Percentiles rank a stretch among this genome's conserved stretches.
These are phyloP conservation scores for Notodonta dromedarius DNA, from an alignment of 2,888 invertebrate species.

Conservation along the genomic window DNA sequence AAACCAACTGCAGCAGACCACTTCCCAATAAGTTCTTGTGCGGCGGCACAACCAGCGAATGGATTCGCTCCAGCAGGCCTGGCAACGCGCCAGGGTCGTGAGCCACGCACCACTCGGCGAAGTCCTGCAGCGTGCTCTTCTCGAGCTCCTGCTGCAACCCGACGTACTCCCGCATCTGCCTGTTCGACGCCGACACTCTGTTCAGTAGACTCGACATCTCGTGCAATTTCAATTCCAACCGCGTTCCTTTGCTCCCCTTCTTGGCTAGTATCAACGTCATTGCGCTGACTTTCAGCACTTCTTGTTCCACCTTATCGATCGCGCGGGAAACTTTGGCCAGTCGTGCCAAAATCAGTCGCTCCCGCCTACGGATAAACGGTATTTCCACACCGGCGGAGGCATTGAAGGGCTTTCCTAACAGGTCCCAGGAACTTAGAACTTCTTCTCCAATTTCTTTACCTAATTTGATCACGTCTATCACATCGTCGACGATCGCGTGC, in stretches of 20 bases:
- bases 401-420: slow-evolving; percentile 84
- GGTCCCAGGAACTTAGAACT: slow-evolving; percentile 86
- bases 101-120: slow-evolving; percentile 88
- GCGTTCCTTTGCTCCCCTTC: slow-evolving; percentile 65
- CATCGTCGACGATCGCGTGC: slow-evolving; percentile 82
- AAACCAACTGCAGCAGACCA: slow-evolving; percentile 69
- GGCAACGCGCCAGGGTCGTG: slow-evolving; percentile 87
- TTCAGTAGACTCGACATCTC: slow-evolving; percentile 85
- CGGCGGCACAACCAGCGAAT: slow-evolving; percentile 84
- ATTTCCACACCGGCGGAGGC: slow-evolving; percentile 81
- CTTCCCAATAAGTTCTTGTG: slow-evolving; percentile 70
- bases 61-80: slow-evolving; percentile 86
- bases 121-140: slow-evolving; percentile 87
- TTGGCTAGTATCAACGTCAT: slow-evolving; percentile 66
- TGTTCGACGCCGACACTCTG: slow-evolving; percentile 84
- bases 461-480: slow-evolving; percentile 84
- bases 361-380: slow-evolving; percentile 85
- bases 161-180: slow-evolving; percentile 85
- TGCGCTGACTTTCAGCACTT: slow-evolving; percentile 58
- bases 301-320: slow-evolving; percentile 61
- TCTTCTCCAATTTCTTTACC: slow-evolving; percentile 85
- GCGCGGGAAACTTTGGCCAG: slow-evolving; percentile 59
- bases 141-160: slow-evolving; percentile 82
- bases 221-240: slow-evolving; percentile 85
- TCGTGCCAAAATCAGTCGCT: slow-evolving; percentile 84